Percentiles rank a stretch among this genome's conserved stretches.
Evolutionary conservation across 2,797 vertebrate species (phyloP).

Genomic region (Chloroceryle amazona): DNA sequence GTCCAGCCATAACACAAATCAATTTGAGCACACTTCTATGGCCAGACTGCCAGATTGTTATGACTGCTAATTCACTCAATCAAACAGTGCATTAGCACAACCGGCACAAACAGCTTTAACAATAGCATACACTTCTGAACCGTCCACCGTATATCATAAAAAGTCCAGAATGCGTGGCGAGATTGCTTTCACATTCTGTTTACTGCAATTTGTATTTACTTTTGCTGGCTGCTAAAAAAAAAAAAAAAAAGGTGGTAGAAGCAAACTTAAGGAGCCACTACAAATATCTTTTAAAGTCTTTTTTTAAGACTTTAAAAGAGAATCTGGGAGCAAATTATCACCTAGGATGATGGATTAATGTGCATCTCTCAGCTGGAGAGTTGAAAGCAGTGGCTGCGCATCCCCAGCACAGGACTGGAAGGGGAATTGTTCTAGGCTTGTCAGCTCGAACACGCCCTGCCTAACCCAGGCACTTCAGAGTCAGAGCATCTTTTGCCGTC

Average conservation of each 20-base stretch:
- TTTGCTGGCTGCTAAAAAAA: not conserved
- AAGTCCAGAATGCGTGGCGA: slow-evolving; percentile 36
- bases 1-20: slow-evolving; percentile 84
- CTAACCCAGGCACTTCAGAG: not conserved
- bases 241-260: not conserved
- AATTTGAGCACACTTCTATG: slow-evolving; percentile 81
- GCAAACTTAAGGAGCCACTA: slow-evolving; percentile 25
- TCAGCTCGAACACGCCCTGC: slow-evolving; percentile 15
- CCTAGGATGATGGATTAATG: slow-evolving; percentile 32
- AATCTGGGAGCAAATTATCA: slow-evolving; percentile 34
- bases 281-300: slow-evolving; percentile 62
- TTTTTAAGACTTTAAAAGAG: slow-evolving; percentile 7
- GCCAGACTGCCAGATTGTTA: slow-evolving; percentile 84
- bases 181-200: slow-evolving; percentile 54
- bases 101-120: slow-evolving; percentile 78
- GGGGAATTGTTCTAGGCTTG: slow-evolving; percentile 57
- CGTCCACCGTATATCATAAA: slow-evolving; percentile 65
- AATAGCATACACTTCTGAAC: slow-evolving; percentile 71
- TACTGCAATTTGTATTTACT: not conserved
- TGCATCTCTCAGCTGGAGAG: slow-evolving; percentile 47
- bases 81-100: slow-evolving; percentile 83
- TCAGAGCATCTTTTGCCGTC: not conserved
- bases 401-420: slow-evolving; percentile 49
- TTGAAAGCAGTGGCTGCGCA: slow-evolving; percentile 63
- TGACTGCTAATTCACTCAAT: slow-evolving; percentile 86